A percentile compares a stretch with the other conserved stretches of the same genome.
Evolutionary conservation across 2,888 invertebrate species (phyloP).

Genomic region (Trissoscelio sp.): DNA sequence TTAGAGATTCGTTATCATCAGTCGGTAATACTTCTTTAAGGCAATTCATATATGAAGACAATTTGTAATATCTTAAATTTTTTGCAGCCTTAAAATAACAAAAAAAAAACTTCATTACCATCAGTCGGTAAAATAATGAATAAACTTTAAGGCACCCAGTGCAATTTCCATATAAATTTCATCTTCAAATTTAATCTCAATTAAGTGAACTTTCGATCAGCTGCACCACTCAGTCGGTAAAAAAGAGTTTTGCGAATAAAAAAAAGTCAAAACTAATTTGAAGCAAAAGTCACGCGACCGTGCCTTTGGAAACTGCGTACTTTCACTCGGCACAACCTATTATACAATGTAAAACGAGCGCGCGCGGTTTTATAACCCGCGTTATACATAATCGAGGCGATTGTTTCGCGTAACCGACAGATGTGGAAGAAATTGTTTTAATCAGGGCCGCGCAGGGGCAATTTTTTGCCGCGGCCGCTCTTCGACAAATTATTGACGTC

Average conservation of each 20-base stretch:
- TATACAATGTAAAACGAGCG: conserved; percentile 46
- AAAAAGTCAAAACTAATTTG: conserved; percentile 50
- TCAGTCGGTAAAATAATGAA: too few relatives aligned
- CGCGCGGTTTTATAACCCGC: conserved; percentile 51
- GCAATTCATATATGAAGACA: too few relatives aligned
- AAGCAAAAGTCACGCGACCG: conserved; percentile 54
- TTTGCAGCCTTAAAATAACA: too few relatives aligned
- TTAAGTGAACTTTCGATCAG: too few relatives aligned
- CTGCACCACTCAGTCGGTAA: not conserved
- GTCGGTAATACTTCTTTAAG: too few relatives aligned
- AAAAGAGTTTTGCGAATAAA: not conserved
- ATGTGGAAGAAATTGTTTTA: conserved; percentile 45
- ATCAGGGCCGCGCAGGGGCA: conserved; percentile 9
- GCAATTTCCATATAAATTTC: too few relatives aligned
- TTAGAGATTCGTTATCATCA: too few relatives aligned
- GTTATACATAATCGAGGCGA: conserved; percentile 53
- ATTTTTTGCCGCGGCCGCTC: conserved; percentile 25
- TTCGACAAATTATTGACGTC: conserved; percentile 59
- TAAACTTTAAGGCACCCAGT: too few relatives aligned
- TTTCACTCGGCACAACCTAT: conserved; percentile 54
- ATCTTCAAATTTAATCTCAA: too few relatives aligned
- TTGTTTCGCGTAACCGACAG: conserved; percentile 58
- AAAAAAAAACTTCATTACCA: too few relatives aligned
- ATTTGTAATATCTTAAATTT: too few relatives aligned
- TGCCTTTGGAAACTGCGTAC: conserved; percentile 57